A percentile compares a stretch with the other conserved stretches of the same genome.
These are phyloP conservation scores for Lepidochrysops patricia DNA, from an alignment of 2,888 invertebrate species.

Conservation along the genomic window DNA sequence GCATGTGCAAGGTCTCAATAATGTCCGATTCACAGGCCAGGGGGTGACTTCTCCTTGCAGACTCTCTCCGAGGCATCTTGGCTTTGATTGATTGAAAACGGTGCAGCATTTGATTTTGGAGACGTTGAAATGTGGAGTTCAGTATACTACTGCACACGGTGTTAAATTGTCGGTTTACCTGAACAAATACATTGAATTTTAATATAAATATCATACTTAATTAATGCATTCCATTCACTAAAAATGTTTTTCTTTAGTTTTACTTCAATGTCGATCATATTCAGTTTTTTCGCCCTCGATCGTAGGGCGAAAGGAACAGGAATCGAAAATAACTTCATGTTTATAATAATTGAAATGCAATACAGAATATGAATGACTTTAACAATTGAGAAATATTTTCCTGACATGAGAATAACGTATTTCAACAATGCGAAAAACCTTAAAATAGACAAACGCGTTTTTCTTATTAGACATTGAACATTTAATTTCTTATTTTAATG, in stretches of 20 bases:
- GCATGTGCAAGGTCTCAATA: slow-evolving; percentile 93
- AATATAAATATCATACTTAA: background rate
- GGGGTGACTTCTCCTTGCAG: slow-evolving; percentile 91
- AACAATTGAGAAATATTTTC: background rate
- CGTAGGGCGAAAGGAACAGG: too few relatives aligned
- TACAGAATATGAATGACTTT: background rate
- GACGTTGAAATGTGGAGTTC: slow-evolving; percentile 88
- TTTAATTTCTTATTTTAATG: background rate
- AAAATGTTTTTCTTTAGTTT: too few relatives aligned
- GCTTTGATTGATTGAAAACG: slow-evolving; percentile 91
- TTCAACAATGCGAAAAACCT: background rate
- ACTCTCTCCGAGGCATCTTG: slow-evolving; percentile 93
- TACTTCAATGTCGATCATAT: too few relatives aligned
- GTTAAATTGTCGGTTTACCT: slow-evolving; percentile 90
- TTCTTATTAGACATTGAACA: background rate
- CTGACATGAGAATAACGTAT: background rate
- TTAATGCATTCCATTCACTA: too few relatives aligned
- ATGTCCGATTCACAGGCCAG: slow-evolving; percentile 94
- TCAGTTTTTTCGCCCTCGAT: too few relatives aligned
- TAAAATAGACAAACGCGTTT: background rate
- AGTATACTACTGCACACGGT: slow-evolving; percentile 84
- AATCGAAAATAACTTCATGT: too few relatives aligned
- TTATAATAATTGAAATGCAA: too few relatives aligned
- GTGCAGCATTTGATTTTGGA: slow-evolving; percentile 88
- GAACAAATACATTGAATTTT: background rate